Evolutionary conservation across 2,797 vertebrate genomes (phyloP), one percentile per base, ranked within the genome.

Genomic region (Esox lucius): DNA sequence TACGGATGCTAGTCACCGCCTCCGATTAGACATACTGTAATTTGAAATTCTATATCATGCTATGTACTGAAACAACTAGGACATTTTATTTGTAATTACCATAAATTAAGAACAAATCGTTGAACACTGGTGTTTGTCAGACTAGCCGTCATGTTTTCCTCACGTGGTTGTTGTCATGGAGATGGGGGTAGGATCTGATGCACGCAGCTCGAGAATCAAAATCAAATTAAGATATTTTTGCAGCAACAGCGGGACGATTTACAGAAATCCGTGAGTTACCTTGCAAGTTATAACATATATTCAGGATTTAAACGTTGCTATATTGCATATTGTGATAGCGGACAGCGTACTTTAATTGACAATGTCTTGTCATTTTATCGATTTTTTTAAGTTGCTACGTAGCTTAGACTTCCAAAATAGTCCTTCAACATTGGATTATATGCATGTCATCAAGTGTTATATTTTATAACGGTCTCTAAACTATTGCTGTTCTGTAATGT

Each of bases 81-180:
- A 61, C 11, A 59, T 12, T 51, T n/a, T 53, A 12, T 24, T 61
- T 61, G 56, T n/a, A 61, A 61, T 24, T 2, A 12, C 7, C n/a
- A 61, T 24, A 12, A 61, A 61, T 13, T 6, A 7, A 22, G 11
- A 4, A 24, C 9, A 12, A 61, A 24, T 26, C 56, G 22, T 24
- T 61, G 0, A 12, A 61, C 12, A n/a, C 19, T 3, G 16, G 11
- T 17, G 56, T 61, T 24, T 12, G 22, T 61, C 42, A 46, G 16
- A 51, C 19, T n/a, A 9, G 56, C 24, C 26, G 22, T 28, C 64
- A n/a, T 5, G 4, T 1, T 61, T 42, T 0, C 17, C 0, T 33
- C 56, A 53, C 68, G 56, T 61, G 76, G 9, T 66, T 12, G 84
- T 86, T 84, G 62, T 71, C 70, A 84, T 84, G 78, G 77, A 75